Evolutionary conservation across 2,113 vertebrate species (phyloP), one percentile per base, ranked within the genome.

Genomic region (Plotosus lineatus): DNA sequence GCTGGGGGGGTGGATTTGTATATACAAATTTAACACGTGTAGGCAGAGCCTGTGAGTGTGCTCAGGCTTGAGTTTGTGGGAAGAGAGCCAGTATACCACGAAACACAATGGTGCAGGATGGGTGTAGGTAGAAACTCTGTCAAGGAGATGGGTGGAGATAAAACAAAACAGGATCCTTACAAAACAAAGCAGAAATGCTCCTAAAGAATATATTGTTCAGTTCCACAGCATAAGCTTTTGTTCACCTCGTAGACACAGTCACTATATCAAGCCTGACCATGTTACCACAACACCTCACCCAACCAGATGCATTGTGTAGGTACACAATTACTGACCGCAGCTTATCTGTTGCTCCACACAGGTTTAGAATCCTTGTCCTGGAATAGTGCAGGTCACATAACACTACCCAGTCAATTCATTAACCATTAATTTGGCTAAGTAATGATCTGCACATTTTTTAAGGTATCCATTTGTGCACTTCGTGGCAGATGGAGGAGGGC

Each of bases 71-170:
- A 68, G 66, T 46, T 42, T 56, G 55, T 63, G 65, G 77, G 85
- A 76, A 77, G 44, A 40, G 42, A 77, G 77, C 76, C 75, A 50
- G 36, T 12, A 3, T 51, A 75, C 80, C 77, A 68, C 75, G 63
- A 9, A 79, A 68, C 65, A 83, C 82, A 78, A 84, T 66, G 50
- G 66, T 66, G 77, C 77, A 78, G 85, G 80, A 84, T 84, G 85
- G 77, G 83, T 80, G 82, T 71, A 76, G 81, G 83, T 40, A 50
- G 50, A 77, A 55, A 50, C 17, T 50, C 58, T 51, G 63, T 42
- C 28, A 46, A 75, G 31, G 23, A 65, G 80, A 55, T 10, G 11
- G 71, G 55, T 79, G 33, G 58, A 77, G 68, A 69, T 82, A 50
- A 84, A 77, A 71, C 73, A 83, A n/a, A 83, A 82, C 60, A 82